Evolutionary conservation across 2,888 invertebrate species (phyloP).

Genomic region (Torymus auratus): DNA sequence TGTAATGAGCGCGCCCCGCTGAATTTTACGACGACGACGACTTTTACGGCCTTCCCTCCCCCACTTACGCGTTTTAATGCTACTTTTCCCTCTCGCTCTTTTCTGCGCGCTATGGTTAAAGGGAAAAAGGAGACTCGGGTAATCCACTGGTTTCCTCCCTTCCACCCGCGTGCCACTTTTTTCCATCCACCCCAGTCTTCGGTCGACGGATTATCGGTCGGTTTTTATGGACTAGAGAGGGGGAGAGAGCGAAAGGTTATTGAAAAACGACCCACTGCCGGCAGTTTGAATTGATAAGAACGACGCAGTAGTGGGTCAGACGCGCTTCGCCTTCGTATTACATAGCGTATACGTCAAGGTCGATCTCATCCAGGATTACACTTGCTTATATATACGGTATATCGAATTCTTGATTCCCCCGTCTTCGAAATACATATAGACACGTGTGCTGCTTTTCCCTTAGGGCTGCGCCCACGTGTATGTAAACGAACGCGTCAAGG

Average conservation of each 20-base stretch:
- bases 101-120: background rate
- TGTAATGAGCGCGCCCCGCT: slow-evolving; percentile 38
- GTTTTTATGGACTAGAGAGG: background rate
- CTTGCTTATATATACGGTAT: too few relatives aligned
- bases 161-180: background rate
- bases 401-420: too few relatives aligned
- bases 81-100: background rate
- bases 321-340: too few relatives aligned
- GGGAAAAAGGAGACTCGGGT: background rate
- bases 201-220: background rate
- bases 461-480: too few relatives aligned
- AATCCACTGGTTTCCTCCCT: slow-evolving; percentile 10
- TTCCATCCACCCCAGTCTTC: background rate
- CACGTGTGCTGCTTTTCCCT: too few relatives aligned
- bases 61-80: slow-evolving; percentile 5
- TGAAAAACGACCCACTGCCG: slow-evolving; percentile 7
- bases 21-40: slow-evolving; percentile 40
- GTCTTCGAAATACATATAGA: too few relatives aligned
- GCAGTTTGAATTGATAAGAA: slow-evolving; percentile 19
- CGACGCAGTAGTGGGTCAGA: slow-evolving; percentile 1
- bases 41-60: background rate
- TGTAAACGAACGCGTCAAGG: too few relatives aligned
- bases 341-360: slow-evolving; percentile 1
- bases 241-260: background rate
- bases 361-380: background rate